Evolutionary conservation across 2,797 vertebrate genomes (phyloP), one percentile per base, ranked within the genome.

Genomic region (Notoglanidium macrostoma): DNA sequence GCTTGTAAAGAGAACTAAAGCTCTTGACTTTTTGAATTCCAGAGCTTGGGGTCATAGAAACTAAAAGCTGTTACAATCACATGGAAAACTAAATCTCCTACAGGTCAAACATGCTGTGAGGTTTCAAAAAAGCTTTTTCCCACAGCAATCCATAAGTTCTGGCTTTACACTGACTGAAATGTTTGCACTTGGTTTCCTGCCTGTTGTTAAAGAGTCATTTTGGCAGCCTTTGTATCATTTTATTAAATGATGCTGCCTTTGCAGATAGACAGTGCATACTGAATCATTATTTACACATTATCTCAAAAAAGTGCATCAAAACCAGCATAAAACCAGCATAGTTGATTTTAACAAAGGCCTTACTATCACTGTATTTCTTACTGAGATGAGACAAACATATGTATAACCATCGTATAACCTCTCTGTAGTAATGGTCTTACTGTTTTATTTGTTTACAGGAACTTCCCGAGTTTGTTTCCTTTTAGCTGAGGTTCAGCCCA

Each of bases 241-340:
- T 92, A 87, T 89, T 92, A 92, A 92, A 92, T 91, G 93, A 95
- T 90, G 92, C 92, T 91, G 92, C 87, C 88, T 51, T 86, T 91
- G 88, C 91, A 87, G 88, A 92, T 89, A 54, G 26, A 87, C 84
- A 92, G 92, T 92, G 92, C 92, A 92, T 79, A 90, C 89, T 90
- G 92, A 93, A 93, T 94, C 89, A 94, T 92, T 90, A 90, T 94
- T 93, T 89, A 85, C 87, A 88, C 86, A 61, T 91, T 92, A 83
- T 90, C 87, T 26, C 23, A 61, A 61, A 61, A 61, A 19, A 19
- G 67, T 40, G 40, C 40, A 40, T 85, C 83, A 89, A 90, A 91
- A 85, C 87, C 89, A 87, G 83, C 91, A 87, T 91, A 17, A 57
- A 78, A 55, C 19, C 32, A 65, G 89, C 86, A 88, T 90, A 92